A percentile compares a stretch with the other conserved stretches of the same genome.
Evolutionary conservation across 2,797 vertebrate genomes (phyloP).

Genomic region (Enteromius fasciolatus): DNA sequence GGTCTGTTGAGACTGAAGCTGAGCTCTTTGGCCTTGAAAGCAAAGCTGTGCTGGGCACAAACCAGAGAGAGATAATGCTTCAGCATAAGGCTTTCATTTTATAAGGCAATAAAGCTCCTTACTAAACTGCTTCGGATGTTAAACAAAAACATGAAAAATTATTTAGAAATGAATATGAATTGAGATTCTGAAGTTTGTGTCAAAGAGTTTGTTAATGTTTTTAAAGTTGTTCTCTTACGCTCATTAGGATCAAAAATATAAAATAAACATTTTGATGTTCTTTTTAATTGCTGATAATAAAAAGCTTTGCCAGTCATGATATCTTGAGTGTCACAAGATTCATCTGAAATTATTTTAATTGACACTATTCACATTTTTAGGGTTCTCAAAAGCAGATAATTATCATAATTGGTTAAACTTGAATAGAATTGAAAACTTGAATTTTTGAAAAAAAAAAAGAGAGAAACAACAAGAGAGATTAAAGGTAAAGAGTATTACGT

Average conservation of each 20-base stretch:
- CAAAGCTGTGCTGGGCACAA: background rate
- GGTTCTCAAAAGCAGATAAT: background rate
- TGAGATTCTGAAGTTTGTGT: background rate
- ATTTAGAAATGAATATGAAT: background rate
- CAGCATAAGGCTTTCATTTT: background rate
- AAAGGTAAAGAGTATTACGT: background rate
- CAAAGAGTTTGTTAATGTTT: background rate
- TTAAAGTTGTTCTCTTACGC: background rate
- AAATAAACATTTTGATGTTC: background rate
- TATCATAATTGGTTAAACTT: background rate
- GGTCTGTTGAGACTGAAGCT: slow-evolving; percentile 37
- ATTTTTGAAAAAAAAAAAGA: too few relatives aligned
- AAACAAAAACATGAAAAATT: background rate
- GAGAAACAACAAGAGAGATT: background rate
- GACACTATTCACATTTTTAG: background rate
- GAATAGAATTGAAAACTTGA: too few relatives aligned
- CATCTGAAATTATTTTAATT: background rate
- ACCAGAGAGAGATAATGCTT: slow-evolving; percentile 11
- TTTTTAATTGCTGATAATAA: background rate
- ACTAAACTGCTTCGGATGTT: background rate
- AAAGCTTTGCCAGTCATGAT: background rate
- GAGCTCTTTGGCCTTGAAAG: slow-evolving; percentile 33
- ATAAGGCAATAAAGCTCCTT: background rate
- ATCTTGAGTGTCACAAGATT: background rate
- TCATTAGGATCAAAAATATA: background rate